Percentiles rank a stretch among this genome's conserved stretches.
Evolutionary conservation across 2,113 vertebrate genomes (phyloP).

Genomic region (Nibea albiflora): DNA sequence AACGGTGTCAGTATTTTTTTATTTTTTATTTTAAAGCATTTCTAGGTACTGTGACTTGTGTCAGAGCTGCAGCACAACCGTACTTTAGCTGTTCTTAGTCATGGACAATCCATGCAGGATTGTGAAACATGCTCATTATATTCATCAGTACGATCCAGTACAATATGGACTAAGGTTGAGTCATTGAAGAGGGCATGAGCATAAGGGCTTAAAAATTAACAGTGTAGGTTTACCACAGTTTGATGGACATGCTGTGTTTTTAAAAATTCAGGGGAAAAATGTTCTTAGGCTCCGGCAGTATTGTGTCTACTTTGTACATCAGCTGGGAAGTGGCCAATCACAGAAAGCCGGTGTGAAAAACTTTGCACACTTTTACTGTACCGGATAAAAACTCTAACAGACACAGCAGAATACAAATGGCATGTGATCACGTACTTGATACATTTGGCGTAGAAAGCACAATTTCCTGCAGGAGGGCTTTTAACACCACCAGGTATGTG

Average conservation of each 20-base stretch:
- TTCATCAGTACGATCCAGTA: background rate
- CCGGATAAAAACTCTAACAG: background rate
- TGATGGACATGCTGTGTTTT: background rate
- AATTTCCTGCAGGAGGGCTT: slow-evolving; percentile 34
- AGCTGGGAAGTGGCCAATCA: background rate
- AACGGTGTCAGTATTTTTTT: background rate
- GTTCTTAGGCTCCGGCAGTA: background rate
- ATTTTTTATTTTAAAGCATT: background rate
- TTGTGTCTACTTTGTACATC: background rate
- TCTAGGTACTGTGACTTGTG: background rate
- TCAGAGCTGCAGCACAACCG: background rate
- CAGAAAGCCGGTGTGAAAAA: background rate
- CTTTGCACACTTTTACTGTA: background rate
- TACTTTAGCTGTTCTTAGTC: background rate
- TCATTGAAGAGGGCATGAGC: slow-evolving; percentile 1
- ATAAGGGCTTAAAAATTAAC: background rate
- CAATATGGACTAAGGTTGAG: slow-evolving; percentile 16
- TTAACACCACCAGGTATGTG: slow-evolving; percentile 42
- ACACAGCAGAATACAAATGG: background rate
- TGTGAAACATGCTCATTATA: slow-evolving; percentile 3
- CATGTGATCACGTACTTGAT: slow-evolving; percentile 12
- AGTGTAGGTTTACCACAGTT: background rate
- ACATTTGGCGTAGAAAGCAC: slow-evolving; percentile 14
- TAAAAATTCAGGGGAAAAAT: background rate
- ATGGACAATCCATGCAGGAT: background rate